Evolutionary conservation across 2,888 invertebrate genomes (phyloP), one percentile per base, ranked within the genome.

Genomic region (Leptinotarsa rubiginosa): DNA sequence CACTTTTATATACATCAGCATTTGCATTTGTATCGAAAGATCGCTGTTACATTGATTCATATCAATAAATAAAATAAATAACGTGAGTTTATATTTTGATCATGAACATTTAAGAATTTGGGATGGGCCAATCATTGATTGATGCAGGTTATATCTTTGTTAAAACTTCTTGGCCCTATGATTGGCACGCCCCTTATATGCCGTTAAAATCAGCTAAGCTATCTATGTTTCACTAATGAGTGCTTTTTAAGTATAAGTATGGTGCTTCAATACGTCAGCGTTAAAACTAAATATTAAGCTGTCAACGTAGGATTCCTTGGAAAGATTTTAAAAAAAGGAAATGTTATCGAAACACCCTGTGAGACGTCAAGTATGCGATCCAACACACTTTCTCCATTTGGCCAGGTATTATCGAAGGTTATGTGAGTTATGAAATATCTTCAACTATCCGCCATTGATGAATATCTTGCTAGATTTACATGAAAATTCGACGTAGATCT

Each of bases 401-500:
- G 25, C 16, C 41, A 16, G 31, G 31, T 41, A 41, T 12, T 62
- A 31, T 41, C 41, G 62, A 62, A 62, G 31, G n/a, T 31, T 41
- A 62, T 62, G 31, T 62, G 41, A 62, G 62, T 62, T 62, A 62
- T 47, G 56, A 31, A 20, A 62, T 68, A 72, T 73, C 59, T 56
- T 56, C 56, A 31, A 72, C 50, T 68, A 52, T 62, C 68, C 69
- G 59, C 69, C 66, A 62, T 68, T 47, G 47, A 66, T 47, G 50
- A 47, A 56, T 50, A 65, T 67, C 59, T n/a, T 75, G 64, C 59
- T 72, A 56, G 52, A 20, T 70, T 92, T 91, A 97, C 92, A 97
- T 94, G 87, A 95, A 97, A 86, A 97, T 96, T 84, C 96, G 91
- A 80, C 97, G 89, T 72, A 97, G 89, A 88, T 97, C 96, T 70